Conservation (phyloP, 2,113 vertebrate species). For the Octodon degus region DNA sequence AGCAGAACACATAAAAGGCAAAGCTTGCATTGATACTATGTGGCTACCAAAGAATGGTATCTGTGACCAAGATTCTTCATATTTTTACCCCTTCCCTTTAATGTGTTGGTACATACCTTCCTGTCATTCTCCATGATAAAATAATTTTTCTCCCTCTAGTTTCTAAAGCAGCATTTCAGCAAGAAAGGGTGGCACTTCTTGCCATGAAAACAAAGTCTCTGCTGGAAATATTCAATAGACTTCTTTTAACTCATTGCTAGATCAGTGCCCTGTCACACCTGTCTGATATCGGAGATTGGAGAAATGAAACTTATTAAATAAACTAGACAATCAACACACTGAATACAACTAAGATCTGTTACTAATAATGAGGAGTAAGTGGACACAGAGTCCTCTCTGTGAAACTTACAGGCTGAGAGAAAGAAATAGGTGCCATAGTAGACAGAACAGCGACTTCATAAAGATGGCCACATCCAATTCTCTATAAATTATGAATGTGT, state of each 20-base stretch:
- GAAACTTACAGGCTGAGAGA: background rate
- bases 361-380: background rate
- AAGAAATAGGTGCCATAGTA: background rate
- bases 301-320: constrained; percentile 4
- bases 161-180: background rate
- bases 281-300: background rate
- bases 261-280: background rate
- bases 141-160: background rate
- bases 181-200: background rate
- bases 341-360: constrained; percentile 1
- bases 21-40: background rate
- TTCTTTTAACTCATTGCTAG: background rate
- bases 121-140: background rate
- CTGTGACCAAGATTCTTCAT: background rate
- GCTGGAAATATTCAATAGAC: background rate
- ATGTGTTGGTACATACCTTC: background rate
- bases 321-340: background rate
- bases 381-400: background rate
- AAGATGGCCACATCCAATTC: background rate
- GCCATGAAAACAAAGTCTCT: background rate
- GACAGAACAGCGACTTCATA: background rate
- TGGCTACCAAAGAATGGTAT: background rate
- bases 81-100: background rate
- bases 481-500: background rate
- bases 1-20: background rate